A percentile compares a stretch with the other conserved stretches of the same genome.
Conservation (phyloP, 2,888 invertebrate genomes). For the Gonocerus acuteangulatus region DNA sequence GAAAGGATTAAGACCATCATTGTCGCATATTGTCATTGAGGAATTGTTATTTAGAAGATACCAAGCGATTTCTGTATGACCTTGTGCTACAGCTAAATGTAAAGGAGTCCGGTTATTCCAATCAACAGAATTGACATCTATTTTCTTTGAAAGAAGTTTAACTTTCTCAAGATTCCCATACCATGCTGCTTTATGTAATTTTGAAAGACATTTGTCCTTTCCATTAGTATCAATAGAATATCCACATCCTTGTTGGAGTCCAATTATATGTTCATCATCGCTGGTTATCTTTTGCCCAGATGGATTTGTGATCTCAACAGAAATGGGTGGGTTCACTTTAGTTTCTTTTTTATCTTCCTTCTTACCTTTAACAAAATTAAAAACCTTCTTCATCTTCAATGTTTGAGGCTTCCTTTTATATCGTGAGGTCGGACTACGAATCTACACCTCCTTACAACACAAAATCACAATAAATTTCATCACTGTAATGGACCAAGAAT, state of each 20-base stretch:
- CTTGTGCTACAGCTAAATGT: constrained; percentile 41
- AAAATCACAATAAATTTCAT: not conserved
- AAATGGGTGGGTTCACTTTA: constrained; percentile 37
- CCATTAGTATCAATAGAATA: constrained; percentile 40
- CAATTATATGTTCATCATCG: constrained; percentile 38
- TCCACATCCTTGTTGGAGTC: constrained; percentile 37
- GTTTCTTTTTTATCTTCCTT: constrained; percentile 39
- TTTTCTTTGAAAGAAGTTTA: constrained; percentile 40
- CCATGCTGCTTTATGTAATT: constrained; percentile 41
- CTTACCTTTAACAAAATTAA: constrained; percentile 42
- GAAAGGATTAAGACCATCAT: constrained; percentile 41
- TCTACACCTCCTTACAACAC: too few relatives aligned
- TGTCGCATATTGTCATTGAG: constrained; percentile 39
- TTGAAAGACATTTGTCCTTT: constrained; percentile 40
- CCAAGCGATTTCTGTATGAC: constrained; percentile 41
- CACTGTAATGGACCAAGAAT: not conserved
- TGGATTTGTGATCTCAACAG: constrained; percentile 38
- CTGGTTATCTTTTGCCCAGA: constrained; percentile 39
- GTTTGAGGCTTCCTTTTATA: not conserved
- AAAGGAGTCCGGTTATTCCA: constrained; percentile 40
- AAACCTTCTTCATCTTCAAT: constrained; percentile 40
- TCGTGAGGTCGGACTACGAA: too few relatives aligned
- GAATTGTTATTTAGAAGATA: constrained; percentile 41
- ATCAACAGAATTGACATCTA: constrained; percentile 40
- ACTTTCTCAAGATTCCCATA: constrained; percentile 41